Conservation (phyloP, 2,888 invertebrate genomes). For the Endotricha flammealis region DNA sequence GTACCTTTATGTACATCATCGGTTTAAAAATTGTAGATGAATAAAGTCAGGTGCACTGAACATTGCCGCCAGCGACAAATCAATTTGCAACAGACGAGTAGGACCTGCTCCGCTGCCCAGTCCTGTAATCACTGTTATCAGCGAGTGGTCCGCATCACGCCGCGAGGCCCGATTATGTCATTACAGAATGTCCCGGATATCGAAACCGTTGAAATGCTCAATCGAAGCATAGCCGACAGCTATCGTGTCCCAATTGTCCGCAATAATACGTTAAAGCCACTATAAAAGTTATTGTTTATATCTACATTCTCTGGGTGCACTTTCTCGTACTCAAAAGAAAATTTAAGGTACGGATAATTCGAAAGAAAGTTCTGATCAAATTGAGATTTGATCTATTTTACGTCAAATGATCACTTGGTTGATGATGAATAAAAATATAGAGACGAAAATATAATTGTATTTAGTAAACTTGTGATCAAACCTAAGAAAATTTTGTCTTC, state of each 20-base stretch:
- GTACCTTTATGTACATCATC: too few species aligned
- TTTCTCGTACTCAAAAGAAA: too few species aligned
- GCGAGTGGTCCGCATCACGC: conserved; percentile 31
- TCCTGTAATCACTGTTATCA: conserved; percentile 52
- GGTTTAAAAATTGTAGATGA: too few species aligned
- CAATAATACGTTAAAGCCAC: conserved; percentile 42
- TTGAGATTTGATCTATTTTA: too few species aligned
- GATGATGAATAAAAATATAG: too few species aligned
- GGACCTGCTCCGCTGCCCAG: conserved; percentile 27
- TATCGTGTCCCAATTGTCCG: conserved; percentile 34
- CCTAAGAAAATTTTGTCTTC: too few species aligned
- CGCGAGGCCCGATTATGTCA: conserved; percentile 64
- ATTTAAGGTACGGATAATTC: too few species aligned
- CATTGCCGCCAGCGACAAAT: conserved; percentile 45
- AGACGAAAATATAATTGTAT: too few species aligned
- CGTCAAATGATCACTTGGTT: too few species aligned
- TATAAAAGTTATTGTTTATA: conserved; percentile 9
- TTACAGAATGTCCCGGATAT: conserved; percentile 57
- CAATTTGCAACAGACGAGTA: conserved; percentile 43
- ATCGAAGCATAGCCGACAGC: conserved; percentile 49
- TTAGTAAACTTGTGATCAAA: too few species aligned
- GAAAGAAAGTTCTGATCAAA: too few species aligned
- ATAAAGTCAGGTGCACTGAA: conserved; percentile 34
- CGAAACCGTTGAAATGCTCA: conserved; percentile 47
- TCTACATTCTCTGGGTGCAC: too few species aligned